Conservation (phyloP, 2,797 vertebrate species). For the Argentina silus region DNA sequence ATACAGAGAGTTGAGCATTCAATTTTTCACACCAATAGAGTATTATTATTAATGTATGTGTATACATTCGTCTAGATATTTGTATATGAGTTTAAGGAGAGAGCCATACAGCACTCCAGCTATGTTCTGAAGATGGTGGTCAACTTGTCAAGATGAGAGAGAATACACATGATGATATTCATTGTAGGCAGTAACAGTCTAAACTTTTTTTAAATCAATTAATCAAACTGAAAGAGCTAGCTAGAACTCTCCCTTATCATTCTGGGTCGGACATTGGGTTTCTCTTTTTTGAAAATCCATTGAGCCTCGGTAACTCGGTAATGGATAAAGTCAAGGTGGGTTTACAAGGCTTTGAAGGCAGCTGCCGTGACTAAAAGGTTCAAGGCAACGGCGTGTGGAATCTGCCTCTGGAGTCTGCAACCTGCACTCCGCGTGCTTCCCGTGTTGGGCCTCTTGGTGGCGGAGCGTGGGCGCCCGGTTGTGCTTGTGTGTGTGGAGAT, state of each 20-base stretch:
- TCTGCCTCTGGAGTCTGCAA: constrained; percentile 21
- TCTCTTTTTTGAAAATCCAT: constrained; percentile 24
- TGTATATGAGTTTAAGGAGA: constrained; percentile 20
- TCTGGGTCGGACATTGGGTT: constrained; percentile 34
- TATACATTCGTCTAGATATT: constrained; percentile 9
- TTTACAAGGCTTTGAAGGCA: constrained; percentile 42
- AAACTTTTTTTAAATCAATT: constrained; percentile 17
- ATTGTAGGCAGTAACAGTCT: constrained; percentile 49
- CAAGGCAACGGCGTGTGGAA: constrained; percentile 12
- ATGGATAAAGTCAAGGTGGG: constrained; percentile 1
- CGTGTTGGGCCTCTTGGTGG: constrained; percentile 55
- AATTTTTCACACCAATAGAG: constrained; percentile 26
- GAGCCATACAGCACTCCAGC: constrained; percentile 27
- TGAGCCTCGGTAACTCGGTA: neutral
- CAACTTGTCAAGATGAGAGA: constrained; percentile 36
- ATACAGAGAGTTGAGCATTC: constrained; percentile 38
- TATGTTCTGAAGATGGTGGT: constrained; percentile 28
- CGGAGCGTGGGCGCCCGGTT: constrained; percentile 50
- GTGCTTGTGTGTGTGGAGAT: constrained; percentile 67
- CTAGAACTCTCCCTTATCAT: constrained; percentile 24
- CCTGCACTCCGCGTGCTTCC: constrained; percentile 49
- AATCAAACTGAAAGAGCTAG: constrained; percentile 9
- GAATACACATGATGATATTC: constrained; percentile 30
- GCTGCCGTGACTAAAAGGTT: constrained; percentile 45
- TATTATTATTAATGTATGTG: constrained; percentile 22